Conservation (phyloP, 2,113 vertebrate species). For the Chunga burmeisteri region DNA sequence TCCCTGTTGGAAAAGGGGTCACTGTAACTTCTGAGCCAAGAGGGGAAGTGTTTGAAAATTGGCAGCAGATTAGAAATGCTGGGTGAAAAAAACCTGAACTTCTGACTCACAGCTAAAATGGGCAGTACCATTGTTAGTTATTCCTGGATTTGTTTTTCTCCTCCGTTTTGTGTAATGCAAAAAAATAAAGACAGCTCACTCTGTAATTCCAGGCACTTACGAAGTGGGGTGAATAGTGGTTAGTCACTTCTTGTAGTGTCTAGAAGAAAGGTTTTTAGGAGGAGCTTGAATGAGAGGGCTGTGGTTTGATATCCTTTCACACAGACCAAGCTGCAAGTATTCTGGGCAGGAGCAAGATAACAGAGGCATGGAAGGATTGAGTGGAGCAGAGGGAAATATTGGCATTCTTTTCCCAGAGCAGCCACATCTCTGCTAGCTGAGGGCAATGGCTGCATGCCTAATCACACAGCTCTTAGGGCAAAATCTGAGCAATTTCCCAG, state of each 20-base stretch:
- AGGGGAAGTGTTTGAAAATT: conserved; percentile 55
- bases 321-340: background rate
- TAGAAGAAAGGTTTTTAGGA: background rate
- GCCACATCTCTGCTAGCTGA: background rate
- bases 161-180: background rate
- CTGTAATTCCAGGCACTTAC: background rate
- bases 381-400: background rate
- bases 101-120: background rate
- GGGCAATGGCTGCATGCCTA: background rate
- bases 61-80: conserved; percentile 37
- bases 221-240: background rate
- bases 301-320: background rate
- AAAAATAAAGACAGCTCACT: background rate
- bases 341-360: background rate
- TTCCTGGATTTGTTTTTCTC: conserved; percentile 47
- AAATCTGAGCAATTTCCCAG: background rate
- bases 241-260: background rate
- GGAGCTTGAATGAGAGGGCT: background rate
- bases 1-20: conserved; percentile 25
- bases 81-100: background rate
- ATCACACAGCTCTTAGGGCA: background rate
- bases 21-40: background rate
- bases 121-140: conserved; percentile 27
- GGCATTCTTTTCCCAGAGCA: background rate
- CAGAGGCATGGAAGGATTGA: background rate